Base-by-base conservation (phyloP, 2,797 vertebrate genomes). In the Anolis apletophallus region DNA sequence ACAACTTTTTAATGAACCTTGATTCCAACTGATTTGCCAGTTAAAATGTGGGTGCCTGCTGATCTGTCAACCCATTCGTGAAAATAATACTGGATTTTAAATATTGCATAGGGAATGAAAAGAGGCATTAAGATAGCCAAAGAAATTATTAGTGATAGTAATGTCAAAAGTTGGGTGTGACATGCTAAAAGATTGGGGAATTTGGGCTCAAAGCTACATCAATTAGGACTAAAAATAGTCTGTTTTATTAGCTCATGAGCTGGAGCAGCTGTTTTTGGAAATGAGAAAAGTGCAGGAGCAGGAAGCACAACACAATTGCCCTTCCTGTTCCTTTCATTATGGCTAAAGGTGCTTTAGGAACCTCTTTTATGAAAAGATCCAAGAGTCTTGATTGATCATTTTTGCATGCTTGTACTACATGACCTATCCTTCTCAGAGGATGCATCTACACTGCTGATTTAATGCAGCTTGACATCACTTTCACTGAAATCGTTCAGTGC, bases 11-110 rank as follows among this genome's bases (percentile, higher is more conserved):
- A 26, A 52, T 85, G 68, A 71, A 74, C 11, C 59, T 13, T 36
- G 10, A 88, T 89, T 81, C 55, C 29, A 61, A 80, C 64, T 76
- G 52, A 6, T 88, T 76, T 91, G 73, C 40, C 34, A 84, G 34
- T 9, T 3, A 64, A 87, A 59, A 32, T 64, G 54, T 71, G 36
- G 17, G 52, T 84, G 68, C 9, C 16, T 80, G 32, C 23, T 64
- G 61, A 78, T 68, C 4, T 36, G 4, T 85, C 46, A n/a, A 84
- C 46, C 21, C 14, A 74, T 36, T 77, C 57, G 78, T 7, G 78
- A 23, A 86, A 81, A 0, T 36, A 77, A 57, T 29, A 40, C 52
- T 74, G 12, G 55, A 64, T 7, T 84, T 80, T 81, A 79, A 26
- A 64, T 61, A 29, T 23, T 68, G 3, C 0, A 21, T 89, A 6